Evolutionary conservation across 2,113 vertebrate genomes (phyloP).

Genomic region (Genyomyrus donnyi): DNA sequence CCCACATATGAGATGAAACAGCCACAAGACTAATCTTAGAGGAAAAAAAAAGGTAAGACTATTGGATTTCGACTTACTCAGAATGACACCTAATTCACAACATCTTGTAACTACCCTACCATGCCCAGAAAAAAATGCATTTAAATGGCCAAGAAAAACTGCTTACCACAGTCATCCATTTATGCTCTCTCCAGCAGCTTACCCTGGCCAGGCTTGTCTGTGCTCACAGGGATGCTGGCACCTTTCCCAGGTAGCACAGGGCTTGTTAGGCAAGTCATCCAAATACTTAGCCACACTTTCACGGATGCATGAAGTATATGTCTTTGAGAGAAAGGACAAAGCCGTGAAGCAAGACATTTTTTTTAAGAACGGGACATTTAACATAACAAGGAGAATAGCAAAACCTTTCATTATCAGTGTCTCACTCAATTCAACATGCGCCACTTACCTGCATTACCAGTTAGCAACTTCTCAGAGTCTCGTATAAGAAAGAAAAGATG

Average conservation of each 20-base stretch:
- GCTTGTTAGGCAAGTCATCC: background rate
- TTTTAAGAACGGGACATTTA: background rate
- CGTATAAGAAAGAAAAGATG: background rate
- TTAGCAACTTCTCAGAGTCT: background rate
- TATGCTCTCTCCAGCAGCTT: background rate
- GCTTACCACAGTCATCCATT: background rate
- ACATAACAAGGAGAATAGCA: background rate
- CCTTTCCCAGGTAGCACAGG: background rate
- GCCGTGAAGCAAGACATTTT: background rate
- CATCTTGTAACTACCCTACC: background rate
- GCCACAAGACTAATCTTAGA: background rate
- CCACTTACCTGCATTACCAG: background rate
- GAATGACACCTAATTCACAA: background rate
- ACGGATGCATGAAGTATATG: background rate
- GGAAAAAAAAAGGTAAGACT: background rate
- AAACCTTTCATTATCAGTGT: background rate
- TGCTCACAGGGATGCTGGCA: background rate
- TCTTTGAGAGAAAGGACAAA: background rate
- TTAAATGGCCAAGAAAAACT: background rate
- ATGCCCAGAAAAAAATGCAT: background rate
- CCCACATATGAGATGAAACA: background rate
- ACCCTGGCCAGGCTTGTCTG: background rate
- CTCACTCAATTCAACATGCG: background rate
- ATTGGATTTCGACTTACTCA: background rate
- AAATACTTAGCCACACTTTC: background rate